These are phyloP conservation scores for Aeoliscus strigatus DNA, from an alignment of 2,797 vertebrate genomes.

Conservation along the genomic window DNA sequence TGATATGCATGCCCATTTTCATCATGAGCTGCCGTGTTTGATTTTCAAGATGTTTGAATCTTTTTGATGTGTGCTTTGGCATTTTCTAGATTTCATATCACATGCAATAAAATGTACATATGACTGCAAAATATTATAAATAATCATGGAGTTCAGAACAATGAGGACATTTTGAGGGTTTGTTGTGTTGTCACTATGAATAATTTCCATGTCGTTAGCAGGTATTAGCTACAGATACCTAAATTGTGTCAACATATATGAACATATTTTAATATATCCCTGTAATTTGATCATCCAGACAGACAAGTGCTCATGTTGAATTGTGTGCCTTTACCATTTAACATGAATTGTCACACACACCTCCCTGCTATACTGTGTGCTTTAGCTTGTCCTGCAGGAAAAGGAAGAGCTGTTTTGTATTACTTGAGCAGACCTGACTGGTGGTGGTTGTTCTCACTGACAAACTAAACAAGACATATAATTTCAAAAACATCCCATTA, in stretches of 20 bases:
- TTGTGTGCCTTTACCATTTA: constrained; percentile 70
- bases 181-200: constrained; percentile 29
- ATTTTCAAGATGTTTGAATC: constrained; percentile 36
- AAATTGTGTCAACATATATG: constrained; percentile 31
- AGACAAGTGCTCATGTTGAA: constrained; percentile 44
- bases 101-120: constrained; percentile 75
- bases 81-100: constrained; percentile 54
- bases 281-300: constrained; percentile 58
- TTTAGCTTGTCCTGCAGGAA: constrained; percentile 43
- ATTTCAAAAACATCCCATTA: not conserved
- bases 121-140: constrained; percentile 45
- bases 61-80: constrained; percentile 50
- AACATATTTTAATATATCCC: constrained; percentile 29
- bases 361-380: constrained; percentile 51
- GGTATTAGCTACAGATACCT: constrained; percentile 16
- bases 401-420: constrained; percentile 32
- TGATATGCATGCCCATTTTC: constrained; percentile 55
- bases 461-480: not conserved
- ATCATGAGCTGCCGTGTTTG: constrained; percentile 31
- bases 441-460: not conserved
- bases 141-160: constrained; percentile 19
- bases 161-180: constrained; percentile 6
- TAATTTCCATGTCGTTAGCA: constrained; percentile 12
- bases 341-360: constrained; percentile 35
- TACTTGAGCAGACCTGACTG: constrained; percentile 1